Evolutionary conservation across 2,888 invertebrate genomes (phyloP).

Genomic region (Pristionchus entomophagus): DNA sequence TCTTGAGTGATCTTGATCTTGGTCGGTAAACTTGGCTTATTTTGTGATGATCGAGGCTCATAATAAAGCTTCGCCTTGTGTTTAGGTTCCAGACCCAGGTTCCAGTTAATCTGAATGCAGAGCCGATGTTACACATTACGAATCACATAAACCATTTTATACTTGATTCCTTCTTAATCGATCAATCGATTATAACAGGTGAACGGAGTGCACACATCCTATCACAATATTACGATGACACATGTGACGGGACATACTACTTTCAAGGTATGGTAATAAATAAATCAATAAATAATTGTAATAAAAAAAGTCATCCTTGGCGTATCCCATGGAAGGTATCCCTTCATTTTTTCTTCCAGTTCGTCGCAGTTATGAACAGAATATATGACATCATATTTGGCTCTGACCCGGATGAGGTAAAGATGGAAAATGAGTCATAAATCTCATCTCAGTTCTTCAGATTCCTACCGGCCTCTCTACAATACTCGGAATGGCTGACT

Average conservation of each 20-base stretch:
- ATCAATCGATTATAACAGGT: constrained; percentile 3
- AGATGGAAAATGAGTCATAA: too few species aligned
- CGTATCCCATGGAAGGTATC: not conserved
- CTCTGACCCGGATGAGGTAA: not conserved
- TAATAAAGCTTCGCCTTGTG: not conserved
- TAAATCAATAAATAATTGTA: too few species aligned
- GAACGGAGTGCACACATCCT: constrained; percentile 69
- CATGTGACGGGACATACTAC: constrained; percentile 63
- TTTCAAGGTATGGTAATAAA: constrained; percentile 51
- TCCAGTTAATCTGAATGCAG: not conserved
- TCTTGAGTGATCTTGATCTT: constrained; percentile 53
- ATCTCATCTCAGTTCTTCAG: too few species aligned
- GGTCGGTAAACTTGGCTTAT: not conserved
- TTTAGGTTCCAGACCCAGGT: not conserved
- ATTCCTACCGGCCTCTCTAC: constrained; percentile 6
- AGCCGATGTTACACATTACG: not conserved
- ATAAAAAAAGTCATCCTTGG: too few species aligned
- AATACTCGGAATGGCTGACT: not conserved
- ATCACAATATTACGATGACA: constrained; percentile 63
- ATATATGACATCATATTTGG: not conserved
- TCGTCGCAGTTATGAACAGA: not conserved
- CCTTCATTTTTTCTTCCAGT: not conserved
- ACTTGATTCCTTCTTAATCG: not conserved
- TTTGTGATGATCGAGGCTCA: not conserved
- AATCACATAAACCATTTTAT: not conserved